Evolutionary conservation across 2,113 vertebrate genomes (phyloP).

Genomic region (Epinephelus cyanopodus): DNA sequence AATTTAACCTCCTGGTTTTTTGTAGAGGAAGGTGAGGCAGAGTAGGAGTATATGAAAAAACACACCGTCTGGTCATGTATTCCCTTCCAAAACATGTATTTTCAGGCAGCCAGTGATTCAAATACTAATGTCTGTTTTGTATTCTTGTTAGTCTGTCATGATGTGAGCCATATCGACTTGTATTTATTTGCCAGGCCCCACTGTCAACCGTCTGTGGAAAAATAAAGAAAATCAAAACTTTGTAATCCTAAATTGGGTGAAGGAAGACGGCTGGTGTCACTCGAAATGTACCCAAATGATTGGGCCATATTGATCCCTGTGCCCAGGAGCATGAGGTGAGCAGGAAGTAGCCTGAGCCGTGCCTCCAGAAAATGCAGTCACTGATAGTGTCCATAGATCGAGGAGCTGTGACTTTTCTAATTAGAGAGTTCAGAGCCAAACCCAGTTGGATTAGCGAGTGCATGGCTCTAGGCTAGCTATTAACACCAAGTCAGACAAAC

Average conservation of each 20-base stretch:
- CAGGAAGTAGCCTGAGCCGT: constrained; percentile 56
- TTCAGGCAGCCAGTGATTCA: constrained; percentile 46
- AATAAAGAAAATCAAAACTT: constrained; percentile 70
- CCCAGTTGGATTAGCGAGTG: constrained; percentile 63
- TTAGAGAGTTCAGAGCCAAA: constrained; percentile 73
- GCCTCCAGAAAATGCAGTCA: constrained; percentile 65
- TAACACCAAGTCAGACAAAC: constrained; percentile 69
- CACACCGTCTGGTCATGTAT: constrained; percentile 19
- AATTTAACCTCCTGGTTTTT: constrained; percentile 26
- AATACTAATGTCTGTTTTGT: constrained; percentile 42
- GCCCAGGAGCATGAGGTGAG: constrained; percentile 56
- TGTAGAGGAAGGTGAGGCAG: constrained; percentile 35
- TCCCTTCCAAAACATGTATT: constrained; percentile 20
- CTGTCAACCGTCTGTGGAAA: constrained; percentile 42
- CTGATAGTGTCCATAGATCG: constrained; percentile 68
- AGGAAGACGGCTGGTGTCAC: constrained; percentile 41
- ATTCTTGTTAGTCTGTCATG: constrained; percentile 46
- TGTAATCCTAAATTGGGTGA: constrained; percentile 58
- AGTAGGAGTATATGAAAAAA: constrained; percentile 2
- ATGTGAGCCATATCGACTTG: constrained; percentile 56
- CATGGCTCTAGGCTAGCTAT: constrained; percentile 68
- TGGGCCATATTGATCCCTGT: constrained; percentile 57
- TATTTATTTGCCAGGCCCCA: constrained; percentile 49
- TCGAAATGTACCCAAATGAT: constrained; percentile 63
- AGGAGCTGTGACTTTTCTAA: constrained; percentile 77